phyloP scores from a whole-genome alignment of 92 coral and sea anemone species.

The Epizoanthus rinbou region DNA sequence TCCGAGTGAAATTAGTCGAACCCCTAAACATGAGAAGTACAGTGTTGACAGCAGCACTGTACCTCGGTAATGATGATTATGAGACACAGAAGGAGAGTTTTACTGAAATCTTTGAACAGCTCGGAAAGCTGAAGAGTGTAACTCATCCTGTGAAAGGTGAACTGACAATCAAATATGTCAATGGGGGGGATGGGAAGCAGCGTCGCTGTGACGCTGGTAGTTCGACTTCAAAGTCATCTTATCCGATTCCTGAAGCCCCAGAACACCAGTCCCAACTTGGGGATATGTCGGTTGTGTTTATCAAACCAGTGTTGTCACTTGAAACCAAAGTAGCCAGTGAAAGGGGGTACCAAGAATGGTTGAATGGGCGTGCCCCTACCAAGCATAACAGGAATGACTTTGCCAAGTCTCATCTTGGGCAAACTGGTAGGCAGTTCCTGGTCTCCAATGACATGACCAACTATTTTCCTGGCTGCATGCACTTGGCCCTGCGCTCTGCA shows the following conservation, averaged over 20 bases:
- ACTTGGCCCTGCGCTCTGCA: conserved; percentile 31
- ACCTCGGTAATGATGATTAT: conserved; percentile 39
- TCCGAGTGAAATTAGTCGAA: conserved; percentile 19
- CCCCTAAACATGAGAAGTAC: conserved; percentile 10
- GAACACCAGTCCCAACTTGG: conserved; percentile 34
- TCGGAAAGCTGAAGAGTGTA: not conserved
- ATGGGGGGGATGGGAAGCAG: conserved; percentile 38
- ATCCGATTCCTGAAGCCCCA: conserved; percentile 39
- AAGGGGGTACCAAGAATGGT: not conserved
- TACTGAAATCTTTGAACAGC: not conserved
- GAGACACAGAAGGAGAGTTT: conserved; percentile 15
- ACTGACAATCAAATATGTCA: conserved; percentile 1
- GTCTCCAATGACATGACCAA: not conserved
- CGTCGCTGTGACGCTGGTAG: conserved; percentile 31
- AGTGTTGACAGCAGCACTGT: conserved; percentile 10
- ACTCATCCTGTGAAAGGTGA: not conserved
- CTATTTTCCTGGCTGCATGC: conserved; percentile 39
- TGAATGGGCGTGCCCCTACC: no score
- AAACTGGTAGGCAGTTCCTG: conserved; percentile 9
- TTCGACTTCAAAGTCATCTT: conserved; percentile 32
- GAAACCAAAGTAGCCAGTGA: not conserved
- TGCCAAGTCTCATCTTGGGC: conserved; percentile 32
- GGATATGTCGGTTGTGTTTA: conserved; percentile 1
- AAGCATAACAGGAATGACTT: conserved; percentile 11
- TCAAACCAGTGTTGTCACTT: conserved; percentile 23